Evolutionary conservation across 2,888 invertebrate genomes (phyloP).

Genomic region (Sceliomorpha sp.): DNA sequence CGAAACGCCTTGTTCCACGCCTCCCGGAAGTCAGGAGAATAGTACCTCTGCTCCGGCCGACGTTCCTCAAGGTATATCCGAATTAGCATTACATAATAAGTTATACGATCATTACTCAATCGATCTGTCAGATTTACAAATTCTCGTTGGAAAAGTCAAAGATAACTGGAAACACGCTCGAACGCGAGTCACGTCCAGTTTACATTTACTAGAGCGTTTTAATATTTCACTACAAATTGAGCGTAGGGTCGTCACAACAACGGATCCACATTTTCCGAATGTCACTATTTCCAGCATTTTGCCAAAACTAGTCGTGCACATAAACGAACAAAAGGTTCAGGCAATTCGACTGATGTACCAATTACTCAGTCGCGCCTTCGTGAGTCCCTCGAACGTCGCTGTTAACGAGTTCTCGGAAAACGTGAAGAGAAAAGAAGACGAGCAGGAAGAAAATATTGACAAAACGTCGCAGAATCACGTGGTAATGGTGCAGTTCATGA

Average conservation of each 20-base stretch:
- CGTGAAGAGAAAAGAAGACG: constrained; percentile 62
- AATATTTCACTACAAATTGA: constrained; percentile 86
- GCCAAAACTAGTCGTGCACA: constrained; percentile 92
- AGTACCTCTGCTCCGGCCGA: constrained; percentile 71
- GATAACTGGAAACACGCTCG: constrained; percentile 96
- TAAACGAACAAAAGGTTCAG: constrained; percentile 93
- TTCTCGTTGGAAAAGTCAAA: constrained; percentile 92
- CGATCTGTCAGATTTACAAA: constrained; percentile 81
- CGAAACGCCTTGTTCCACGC: constrained; percentile 91
- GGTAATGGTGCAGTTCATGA: constrained; percentile 91
- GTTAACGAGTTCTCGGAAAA: constrained; percentile 67
- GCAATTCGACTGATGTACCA: constrained; percentile 84
- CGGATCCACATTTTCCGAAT: constrained; percentile 93
- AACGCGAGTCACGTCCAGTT: constrained; percentile 89
- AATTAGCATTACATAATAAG: constrained; percentile 85
- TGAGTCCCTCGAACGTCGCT: constrained; percentile 51
- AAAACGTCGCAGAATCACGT: constrained; percentile 77
- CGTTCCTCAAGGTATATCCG: constrained; percentile 78
- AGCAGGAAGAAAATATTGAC: constrained; percentile 69
- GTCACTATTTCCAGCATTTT: constrained; percentile 91
- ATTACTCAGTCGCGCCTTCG: constrained; percentile 69
- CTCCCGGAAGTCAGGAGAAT: constrained; percentile 89
- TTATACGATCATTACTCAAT: constrained; percentile 88
- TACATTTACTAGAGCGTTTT: constrained; percentile 90
- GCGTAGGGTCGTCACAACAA: constrained; percentile 89